Evolutionary conservation across 2,888 invertebrate species (phyloP).

Genomic region (Dorcus parallelipipedus): DNA sequence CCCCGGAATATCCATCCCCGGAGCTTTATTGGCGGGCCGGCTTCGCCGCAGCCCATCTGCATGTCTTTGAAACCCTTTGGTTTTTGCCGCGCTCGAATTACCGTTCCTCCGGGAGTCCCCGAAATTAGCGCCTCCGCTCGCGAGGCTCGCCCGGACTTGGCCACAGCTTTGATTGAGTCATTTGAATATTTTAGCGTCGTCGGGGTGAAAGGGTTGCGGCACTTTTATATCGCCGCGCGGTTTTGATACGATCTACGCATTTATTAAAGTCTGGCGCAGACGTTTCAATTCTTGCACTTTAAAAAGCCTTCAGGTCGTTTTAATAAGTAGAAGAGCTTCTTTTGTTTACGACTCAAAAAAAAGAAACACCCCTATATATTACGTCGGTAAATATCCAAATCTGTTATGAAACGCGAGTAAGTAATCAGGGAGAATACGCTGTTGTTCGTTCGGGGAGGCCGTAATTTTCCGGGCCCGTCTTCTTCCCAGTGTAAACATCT

Average conservation of each 20-base stretch:
- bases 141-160: slow-evolving; percentile 25
- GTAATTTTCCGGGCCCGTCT: slow-evolving; percentile 10
- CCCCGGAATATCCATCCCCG: slow-evolving; percentile 25
- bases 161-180: slow-evolving; percentile 34
- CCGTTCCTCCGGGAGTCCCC: slow-evolving; percentile 37
- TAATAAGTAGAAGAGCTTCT: too few relatives aligned
- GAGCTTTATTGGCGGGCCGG: slow-evolving; percentile 27
- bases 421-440: neutral
- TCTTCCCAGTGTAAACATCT: slow-evolving; percentile 33
- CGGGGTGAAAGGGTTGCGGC: slow-evolving; percentile 1
- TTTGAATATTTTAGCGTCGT: slow-evolving; percentile 23
- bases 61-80: slow-evolving; percentile 42
- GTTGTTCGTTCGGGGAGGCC: neutral
- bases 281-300: too few relatives aligned
- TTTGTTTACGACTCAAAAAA: too few relatives aligned
- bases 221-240: too few relatives aligned
- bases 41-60: slow-evolving; percentile 34
- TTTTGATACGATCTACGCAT: too few relatives aligned
- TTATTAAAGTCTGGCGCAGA: too few relatives aligned
- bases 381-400: too few relatives aligned
- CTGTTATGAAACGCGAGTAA: too few relatives aligned
- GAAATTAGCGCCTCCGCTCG: slow-evolving; percentile 33
- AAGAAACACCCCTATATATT: too few relatives aligned
- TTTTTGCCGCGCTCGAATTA: slow-evolving; percentile 38
- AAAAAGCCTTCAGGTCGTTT: too few relatives aligned